Evolutionary conservation across 2,888 invertebrate genomes (phyloP).

Genomic region (Stegana nigrithorax): DNA sequence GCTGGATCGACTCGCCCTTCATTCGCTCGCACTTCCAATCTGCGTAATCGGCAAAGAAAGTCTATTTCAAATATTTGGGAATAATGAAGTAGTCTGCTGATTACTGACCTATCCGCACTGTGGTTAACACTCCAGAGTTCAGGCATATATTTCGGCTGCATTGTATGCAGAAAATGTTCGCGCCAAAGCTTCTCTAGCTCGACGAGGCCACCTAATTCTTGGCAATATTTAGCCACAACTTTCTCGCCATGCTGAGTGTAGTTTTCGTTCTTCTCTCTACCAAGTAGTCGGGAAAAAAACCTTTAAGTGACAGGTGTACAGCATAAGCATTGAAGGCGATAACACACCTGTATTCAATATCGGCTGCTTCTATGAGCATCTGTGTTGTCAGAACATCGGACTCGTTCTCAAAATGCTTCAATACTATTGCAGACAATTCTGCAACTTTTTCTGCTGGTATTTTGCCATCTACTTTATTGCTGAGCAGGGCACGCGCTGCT

Average conservation of each 20-base stretch:
- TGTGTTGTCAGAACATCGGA: constrained; percentile 70
- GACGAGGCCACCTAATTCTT: constrained; percentile 72
- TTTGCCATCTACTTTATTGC: constrained; percentile 58
- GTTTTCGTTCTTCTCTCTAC: constrained; percentile 70
- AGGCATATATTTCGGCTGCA: constrained; percentile 80
- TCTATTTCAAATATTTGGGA: not conserved
- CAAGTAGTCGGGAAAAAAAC: too few relatives aligned
- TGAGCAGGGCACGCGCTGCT: constrained; percentile 73
- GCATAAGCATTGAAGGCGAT: not conserved
- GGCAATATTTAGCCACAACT: constrained; percentile 73
- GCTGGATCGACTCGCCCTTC: constrained; percentile 71
- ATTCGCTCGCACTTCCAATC: constrained; percentile 70
- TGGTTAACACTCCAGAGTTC: constrained; percentile 81
- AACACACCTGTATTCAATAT: constrained; percentile 70
- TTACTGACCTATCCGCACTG: constrained; percentile 73
- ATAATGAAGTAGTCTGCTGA: not conserved
- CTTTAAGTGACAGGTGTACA: not conserved
- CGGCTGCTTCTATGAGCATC: constrained; percentile 70
- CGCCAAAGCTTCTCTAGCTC: constrained; percentile 81
- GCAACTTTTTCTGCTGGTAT: constrained; percentile 71
- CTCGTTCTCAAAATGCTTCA: constrained; percentile 70
- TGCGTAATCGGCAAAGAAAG: constrained; percentile 38
- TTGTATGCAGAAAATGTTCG: constrained; percentile 78
- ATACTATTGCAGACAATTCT: constrained; percentile 70
- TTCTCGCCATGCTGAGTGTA: constrained; percentile 72